Conservation (phyloP, 1,140 invertebrate genomes). For the Teleopsis dalmanni region DNA sequence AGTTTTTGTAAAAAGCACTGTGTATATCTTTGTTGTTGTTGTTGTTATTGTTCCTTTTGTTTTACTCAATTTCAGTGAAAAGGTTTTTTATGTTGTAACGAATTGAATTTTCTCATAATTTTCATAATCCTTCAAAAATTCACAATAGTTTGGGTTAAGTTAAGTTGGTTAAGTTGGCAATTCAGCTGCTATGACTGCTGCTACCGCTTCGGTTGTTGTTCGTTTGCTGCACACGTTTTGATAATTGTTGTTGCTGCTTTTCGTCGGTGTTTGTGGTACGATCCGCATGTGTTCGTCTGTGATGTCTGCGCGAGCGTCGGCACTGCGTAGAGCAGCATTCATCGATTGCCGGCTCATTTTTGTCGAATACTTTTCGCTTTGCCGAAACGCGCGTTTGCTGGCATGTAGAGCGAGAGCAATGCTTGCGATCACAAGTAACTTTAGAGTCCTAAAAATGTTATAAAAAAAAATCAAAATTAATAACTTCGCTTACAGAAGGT, state of each 20-base stretch:
- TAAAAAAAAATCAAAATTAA: constrained; percentile 4
- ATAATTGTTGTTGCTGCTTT: constrained; percentile 14
- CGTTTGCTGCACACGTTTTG: background rate
- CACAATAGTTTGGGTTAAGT: too few relatives aligned
- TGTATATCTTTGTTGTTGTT: background rate
- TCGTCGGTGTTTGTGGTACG: constrained; percentile 15
- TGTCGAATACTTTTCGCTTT: constrained; percentile 40
- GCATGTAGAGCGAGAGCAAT: constrained; percentile 67
- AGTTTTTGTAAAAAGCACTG: background rate
- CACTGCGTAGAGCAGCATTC: constrained; percentile 52
- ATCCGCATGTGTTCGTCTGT: constrained; percentile 27
- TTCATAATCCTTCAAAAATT: too few relatives aligned
- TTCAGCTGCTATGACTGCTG: constrained; percentile 5
- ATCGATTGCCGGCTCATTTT: constrained; percentile 34
- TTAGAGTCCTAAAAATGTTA: constrained; percentile 61
- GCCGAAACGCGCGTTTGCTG: constrained; percentile 44
- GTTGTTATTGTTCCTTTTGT: constrained; percentile 5
- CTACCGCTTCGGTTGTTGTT: constrained; percentile 4
- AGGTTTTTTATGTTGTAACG: constrained; percentile 3
- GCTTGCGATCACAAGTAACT: constrained; percentile 67
- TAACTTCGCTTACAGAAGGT: background rate
- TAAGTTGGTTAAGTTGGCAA: background rate
- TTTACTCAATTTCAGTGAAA: background rate
- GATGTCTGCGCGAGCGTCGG: constrained; percentile 46
- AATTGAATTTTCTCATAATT: background rate